Evolutionary conservation across 2,113 vertebrate species (phyloP).

Genomic region (Glaucidium brasilianum): DNA sequence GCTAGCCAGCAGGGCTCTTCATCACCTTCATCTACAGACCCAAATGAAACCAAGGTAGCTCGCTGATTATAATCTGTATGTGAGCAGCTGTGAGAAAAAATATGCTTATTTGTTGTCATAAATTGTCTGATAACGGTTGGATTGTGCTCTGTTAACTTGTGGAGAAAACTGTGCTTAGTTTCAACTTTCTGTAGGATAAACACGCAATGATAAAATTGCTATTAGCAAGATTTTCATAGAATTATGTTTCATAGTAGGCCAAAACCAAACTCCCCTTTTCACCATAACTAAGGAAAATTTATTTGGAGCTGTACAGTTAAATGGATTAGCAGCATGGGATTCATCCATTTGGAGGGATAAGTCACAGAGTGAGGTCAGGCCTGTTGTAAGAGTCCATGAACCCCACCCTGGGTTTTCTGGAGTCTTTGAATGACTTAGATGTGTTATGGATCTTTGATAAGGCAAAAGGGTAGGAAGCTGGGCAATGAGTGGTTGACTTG

Average conservation of each 20-base stretch:
- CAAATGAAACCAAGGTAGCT: constrained; percentile 52
- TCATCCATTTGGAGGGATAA: neutral
- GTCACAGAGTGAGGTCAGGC: neutral
- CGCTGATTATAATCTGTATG: fast-evolving
- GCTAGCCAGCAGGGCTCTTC: neutral
- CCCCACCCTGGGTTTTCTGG: neutral
- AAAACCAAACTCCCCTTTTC: neutral
- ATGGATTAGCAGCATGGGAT: neutral
- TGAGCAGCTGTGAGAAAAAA: neutral
- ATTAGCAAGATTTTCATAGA: neutral
- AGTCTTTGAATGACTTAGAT: neutral
- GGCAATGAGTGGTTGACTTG: neutral
- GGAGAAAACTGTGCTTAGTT: neutral
- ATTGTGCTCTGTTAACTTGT: neutral
- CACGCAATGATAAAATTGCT: neutral
- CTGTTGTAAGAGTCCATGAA: neutral
- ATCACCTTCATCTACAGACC: neutral
- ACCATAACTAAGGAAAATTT: neutral
- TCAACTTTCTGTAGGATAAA: neutral
- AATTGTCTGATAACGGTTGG: neutral
- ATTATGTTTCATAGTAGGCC: neutral
- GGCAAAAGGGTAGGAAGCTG: neutral
- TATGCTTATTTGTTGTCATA: neutral
- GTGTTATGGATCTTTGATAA: neutral
- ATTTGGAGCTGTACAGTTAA: neutral